These are phyloP conservation scores for Lagorchestes hirsutus DNA, from an alignment of 2,797 vertebrate species.

Conservation along the genomic window DNA sequence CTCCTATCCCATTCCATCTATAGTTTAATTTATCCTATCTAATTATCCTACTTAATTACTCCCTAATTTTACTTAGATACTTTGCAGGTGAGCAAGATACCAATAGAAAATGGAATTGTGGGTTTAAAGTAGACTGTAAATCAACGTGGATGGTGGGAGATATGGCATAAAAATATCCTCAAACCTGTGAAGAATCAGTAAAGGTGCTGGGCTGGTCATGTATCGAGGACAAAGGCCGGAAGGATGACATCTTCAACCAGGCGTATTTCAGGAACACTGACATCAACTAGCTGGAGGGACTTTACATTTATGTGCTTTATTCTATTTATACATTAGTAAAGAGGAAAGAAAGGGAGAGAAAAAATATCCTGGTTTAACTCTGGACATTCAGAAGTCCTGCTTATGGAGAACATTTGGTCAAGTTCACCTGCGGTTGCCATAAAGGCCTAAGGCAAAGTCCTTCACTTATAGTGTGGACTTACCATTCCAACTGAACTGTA, in stretches of 20 bases:
- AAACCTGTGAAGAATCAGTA: not conserved
- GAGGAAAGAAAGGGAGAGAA: not conserved
- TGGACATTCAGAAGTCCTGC: not conserved
- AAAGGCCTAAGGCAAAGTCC: not conserved
- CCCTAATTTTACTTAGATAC: not conserved
- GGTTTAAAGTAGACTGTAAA: not conserved
- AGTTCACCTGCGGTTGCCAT: not conserved
- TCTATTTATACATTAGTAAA: not conserved
- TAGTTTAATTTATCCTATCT: not conserved
- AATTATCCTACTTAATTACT: not conserved
- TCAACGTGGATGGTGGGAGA: not conserved
- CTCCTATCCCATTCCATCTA: not conserved
- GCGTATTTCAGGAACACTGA: not conserved
- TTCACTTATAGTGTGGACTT: not conserved
- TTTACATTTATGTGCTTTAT: not conserved
- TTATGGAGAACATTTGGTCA: not conserved
- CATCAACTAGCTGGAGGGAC: not conserved
- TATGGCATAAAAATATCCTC: not conserved
- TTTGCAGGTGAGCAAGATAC: not conserved
- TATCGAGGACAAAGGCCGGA: not conserved
- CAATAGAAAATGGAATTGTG: not conserved
- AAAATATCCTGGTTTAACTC: not conserved
- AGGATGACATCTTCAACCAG: not conserved
- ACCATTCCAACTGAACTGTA: not conserved
- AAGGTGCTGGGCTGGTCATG: not conserved